These are phyloP conservation scores for Argyresthia goedartella DNA, from an alignment of 2,888 invertebrate species.

Conservation along the genomic window DNA sequence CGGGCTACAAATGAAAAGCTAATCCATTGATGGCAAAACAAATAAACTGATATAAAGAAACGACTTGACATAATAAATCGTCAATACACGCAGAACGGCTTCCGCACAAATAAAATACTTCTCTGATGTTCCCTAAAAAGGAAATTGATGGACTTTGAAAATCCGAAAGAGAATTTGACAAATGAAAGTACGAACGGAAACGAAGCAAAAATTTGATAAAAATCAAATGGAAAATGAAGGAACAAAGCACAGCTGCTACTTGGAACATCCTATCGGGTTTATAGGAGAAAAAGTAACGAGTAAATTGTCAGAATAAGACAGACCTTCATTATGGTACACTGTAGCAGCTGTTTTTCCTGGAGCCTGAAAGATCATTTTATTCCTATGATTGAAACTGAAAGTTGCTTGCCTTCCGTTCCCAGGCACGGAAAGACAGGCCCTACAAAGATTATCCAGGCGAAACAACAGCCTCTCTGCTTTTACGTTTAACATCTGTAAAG, in stretches of 20 bases:
- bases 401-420: neutral
- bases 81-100: neutral
- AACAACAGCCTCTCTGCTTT: conserved; percentile 5
- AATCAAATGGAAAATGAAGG: conserved; percentile 29
- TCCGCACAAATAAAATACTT: neutral
- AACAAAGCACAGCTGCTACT: conserved; percentile 36
- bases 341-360: too few relatives aligned
- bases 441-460: conserved; percentile 7
- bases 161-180: neutral
- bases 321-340: too few relatives aligned
- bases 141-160: neutral
- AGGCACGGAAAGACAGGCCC: neutral
- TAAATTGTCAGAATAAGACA: too few relatives aligned
- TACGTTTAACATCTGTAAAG: neutral
- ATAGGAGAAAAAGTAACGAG: neutral
- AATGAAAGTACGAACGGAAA: conserved; percentile 17
- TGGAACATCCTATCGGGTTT: neutral
- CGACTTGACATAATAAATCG: too few relatives aligned
- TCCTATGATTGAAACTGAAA: too few relatives aligned
- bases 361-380: too few relatives aligned
- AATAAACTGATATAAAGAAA: too few relatives aligned
- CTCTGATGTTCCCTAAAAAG: neutral
- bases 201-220: conserved; percentile 40
- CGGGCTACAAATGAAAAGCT: too few relatives aligned
- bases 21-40: too few relatives aligned